phyloP scores from a whole-genome alignment of 2,113 vertebrate genomes.

The Scopus umbretta region DNA sequence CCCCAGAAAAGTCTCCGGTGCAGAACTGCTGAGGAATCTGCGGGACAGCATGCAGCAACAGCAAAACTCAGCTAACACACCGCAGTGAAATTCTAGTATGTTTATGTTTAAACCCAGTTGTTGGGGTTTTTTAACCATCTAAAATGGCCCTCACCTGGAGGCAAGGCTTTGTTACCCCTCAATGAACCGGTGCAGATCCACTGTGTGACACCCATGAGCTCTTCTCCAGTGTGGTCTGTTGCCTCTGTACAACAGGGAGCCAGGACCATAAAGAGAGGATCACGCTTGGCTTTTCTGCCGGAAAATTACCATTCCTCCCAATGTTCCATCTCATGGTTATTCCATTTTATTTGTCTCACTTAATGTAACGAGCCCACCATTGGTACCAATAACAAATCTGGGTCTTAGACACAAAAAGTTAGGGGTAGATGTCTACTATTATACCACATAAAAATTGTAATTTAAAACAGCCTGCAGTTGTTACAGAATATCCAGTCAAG shows the following conservation, averaged over 20 bases:
- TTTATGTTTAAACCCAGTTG: not conserved
- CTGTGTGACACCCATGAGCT: accelerated
- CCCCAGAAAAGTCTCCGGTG: not conserved
- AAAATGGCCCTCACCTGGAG: not conserved
- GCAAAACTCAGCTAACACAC: not conserved
- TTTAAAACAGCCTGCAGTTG: not conserved
- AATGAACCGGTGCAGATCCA: accelerated
- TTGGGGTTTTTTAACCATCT: not conserved
- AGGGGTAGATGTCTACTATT: not conserved
- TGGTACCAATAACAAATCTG: not conserved
- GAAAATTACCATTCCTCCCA: not conserved
- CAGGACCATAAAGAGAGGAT: not conserved
- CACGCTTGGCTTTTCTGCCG: too few relatives aligned
- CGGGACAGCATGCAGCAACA: not conserved
- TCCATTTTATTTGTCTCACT: not conserved
- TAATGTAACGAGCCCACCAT: accelerated
- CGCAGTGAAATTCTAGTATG: accelerated
- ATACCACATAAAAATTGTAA: not conserved
- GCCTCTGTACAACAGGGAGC: not conserved
- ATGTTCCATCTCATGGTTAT: accelerated
- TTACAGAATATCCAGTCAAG: not conserved
- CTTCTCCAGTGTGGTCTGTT: accelerated
- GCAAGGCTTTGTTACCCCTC: not conserved
- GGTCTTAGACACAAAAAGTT: accelerated
- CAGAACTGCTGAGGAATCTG: not conserved